Conservation (phyloP, 2,888 invertebrate species). For the Microctonus hyperodae region DNA sequence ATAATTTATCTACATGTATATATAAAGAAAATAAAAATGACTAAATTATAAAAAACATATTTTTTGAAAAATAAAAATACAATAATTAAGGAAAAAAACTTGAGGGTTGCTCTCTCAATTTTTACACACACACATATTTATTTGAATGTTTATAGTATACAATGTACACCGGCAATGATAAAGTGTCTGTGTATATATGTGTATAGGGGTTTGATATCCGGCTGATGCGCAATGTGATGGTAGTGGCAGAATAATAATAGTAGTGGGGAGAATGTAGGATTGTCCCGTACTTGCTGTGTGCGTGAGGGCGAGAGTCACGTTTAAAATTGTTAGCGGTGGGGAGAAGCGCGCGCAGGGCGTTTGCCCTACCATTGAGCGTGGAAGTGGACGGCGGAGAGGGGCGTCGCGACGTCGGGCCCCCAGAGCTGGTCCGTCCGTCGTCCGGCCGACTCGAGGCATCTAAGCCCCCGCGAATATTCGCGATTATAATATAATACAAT, state of each 20-base stretch:
- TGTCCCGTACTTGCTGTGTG: not conserved
- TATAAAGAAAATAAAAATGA: not conserved
- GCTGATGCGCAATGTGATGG: conserved; percentile 26
- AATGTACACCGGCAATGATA: conserved; percentile 5
- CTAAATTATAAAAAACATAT: not conserved
- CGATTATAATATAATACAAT: conserved; percentile 40
- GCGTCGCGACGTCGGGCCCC: conserved; percentile 56
- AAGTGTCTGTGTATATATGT: conserved; percentile 29
- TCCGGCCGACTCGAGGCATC: conserved; percentile 60
- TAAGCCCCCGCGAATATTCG: conserved; percentile 54
- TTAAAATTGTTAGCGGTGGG: conserved; percentile 9
- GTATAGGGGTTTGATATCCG: conserved; percentile 34
- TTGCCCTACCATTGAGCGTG: conserved; percentile 34
- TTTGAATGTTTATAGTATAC: conserved; percentile 1
- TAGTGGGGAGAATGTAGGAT: conserved; percentile 24
- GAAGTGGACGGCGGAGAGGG: conserved; percentile 43
- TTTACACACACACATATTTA: not conserved
- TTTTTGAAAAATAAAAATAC: not conserved
- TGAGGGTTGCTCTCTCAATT: conserved; percentile 39
- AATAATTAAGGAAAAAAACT: conserved; percentile 5
- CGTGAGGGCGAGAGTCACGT: conserved; percentile 24
- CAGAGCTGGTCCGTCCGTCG: conserved; percentile 62
- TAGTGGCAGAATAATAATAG: conserved; percentile 18
- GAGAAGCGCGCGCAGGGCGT: conserved; percentile 42
- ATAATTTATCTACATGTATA: not conserved